These are phyloP conservation scores for Melanostigma gelatinosum DNA, from an alignment of 2,113 vertebrate species.

Conservation along the genomic window DNA sequence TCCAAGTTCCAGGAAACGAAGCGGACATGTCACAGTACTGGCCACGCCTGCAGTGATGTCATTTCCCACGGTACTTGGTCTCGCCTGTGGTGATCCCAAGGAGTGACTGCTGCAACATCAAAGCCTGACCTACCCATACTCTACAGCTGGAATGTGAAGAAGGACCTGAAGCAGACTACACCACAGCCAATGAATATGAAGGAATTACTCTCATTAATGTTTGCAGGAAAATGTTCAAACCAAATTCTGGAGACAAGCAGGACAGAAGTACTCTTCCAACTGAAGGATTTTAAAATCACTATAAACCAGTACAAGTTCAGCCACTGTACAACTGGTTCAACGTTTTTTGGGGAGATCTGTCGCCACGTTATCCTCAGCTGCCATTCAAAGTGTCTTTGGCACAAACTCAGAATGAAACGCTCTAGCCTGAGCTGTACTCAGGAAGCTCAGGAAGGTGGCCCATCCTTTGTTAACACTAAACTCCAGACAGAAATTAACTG, in stretches of 20 bases:
- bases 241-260: conserved; percentile 37
- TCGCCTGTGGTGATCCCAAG: not conserved
- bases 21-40: conserved; percentile 99
- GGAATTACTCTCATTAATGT: conserved; percentile 65
- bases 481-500: conserved; percentile 32
- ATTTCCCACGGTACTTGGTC: conserved; percentile 12
- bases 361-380: conserved; percentile 6
- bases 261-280: conserved; percentile 5
- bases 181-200: conserved; percentile 24
- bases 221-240: conserved; percentile 16
- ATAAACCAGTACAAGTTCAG: conserved; percentile 6
- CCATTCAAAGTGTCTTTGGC: not conserved
- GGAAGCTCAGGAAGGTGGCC: conserved; percentile 31
- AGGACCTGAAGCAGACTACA: conserved; percentile 20
- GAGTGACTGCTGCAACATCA: conserved; percentile 48
- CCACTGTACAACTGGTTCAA: conserved; percentile 8
- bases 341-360: not conserved
- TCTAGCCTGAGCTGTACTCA: conserved; percentile 30
- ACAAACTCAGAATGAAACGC: conserved; percentile 7
- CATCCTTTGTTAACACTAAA: conserved; percentile 11
- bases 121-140: not conserved
- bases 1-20: conserved; percentile 99
- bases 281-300: conserved; percentile 12
- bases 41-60: conserved; percentile 95
- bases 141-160: conserved; percentile 48